Conservation (phyloP, 2,888 invertebrate species). For the Machimus atricapillus region DNA sequence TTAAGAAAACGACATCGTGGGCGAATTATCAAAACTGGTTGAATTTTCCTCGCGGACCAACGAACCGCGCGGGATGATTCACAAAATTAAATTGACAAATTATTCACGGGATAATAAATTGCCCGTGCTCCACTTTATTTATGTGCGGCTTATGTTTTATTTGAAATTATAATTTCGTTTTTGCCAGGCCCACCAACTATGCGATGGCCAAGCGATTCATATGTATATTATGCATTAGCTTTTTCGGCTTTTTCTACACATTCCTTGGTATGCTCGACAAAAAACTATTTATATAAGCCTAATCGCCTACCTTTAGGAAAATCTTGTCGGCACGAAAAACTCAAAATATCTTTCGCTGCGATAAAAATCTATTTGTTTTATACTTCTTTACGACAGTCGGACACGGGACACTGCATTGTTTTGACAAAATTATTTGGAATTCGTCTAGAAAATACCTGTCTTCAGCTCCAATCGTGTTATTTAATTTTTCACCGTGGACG, state of each 20-base stretch:
- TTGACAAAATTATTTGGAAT: neutral
- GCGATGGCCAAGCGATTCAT: neutral
- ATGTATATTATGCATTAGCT: neutral
- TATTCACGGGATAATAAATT: slow-evolving; percentile 23
- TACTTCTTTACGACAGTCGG: neutral
- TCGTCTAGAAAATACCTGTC: neutral
- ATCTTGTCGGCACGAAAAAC: neutral
- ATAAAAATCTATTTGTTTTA: neutral
- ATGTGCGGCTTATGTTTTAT: slow-evolving; percentile 3
- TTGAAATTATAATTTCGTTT: slow-evolving; percentile 31
- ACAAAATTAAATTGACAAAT: slow-evolving; percentile 14
- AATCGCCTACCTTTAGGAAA: neutral
- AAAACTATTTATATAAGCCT: slow-evolving; percentile 8
- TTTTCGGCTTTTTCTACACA: neutral
- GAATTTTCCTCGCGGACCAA: neutral
- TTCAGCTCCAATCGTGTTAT: neutral
- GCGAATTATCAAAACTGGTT: slow-evolving; percentile 6
- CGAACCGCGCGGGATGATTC: neutral
- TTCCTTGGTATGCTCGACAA: neutral
- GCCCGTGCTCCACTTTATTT: slow-evolving; percentile 10
- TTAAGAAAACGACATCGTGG: neutral
- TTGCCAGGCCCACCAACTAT: neutral
- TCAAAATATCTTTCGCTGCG: neutral
- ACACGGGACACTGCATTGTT: neutral
- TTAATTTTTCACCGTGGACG: neutral